These are phyloP conservation scores for Cryptomyrus ogoouensis DNA, from an alignment of 2,113 vertebrate genomes.

Conservation along the genomic window DNA sequence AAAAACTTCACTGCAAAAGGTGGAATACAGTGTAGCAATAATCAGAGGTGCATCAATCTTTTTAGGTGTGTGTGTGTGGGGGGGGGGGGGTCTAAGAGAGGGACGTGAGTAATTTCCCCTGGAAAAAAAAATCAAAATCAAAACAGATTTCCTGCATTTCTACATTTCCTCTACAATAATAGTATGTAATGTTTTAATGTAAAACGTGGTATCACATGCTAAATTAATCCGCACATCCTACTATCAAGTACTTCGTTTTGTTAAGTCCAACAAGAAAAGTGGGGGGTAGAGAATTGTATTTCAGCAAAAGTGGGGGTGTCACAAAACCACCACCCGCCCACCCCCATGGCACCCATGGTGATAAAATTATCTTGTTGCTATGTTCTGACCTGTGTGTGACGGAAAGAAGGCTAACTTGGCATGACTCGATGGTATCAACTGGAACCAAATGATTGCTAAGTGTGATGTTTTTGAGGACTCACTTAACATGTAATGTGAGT, in stretches of 20 bases:
- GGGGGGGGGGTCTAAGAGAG: background rate
- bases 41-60: background rate
- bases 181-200: background rate
- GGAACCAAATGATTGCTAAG: background rate
- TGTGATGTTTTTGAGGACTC: background rate
- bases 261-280: background rate
- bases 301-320: background rate
- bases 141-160: background rate
- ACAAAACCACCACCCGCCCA: background rate
- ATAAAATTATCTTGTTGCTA: background rate
- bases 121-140: background rate
- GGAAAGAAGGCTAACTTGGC: background rate
- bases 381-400: background rate
- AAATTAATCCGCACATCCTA: background rate
- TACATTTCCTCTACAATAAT: background rate
- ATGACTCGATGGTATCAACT: background rate
- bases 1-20: background rate
- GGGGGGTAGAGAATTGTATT: background rate
- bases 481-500: background rate
- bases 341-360: background rate
- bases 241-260: background rate
- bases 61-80: no score
- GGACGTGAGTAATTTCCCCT: background rate
- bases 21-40: background rate
- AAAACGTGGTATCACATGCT: background rate